Evolutionary conservation across 2,888 invertebrate genomes (phyloP), one percentile per base, ranked within the genome.

Genomic region (Tipula lateralis): DNA sequence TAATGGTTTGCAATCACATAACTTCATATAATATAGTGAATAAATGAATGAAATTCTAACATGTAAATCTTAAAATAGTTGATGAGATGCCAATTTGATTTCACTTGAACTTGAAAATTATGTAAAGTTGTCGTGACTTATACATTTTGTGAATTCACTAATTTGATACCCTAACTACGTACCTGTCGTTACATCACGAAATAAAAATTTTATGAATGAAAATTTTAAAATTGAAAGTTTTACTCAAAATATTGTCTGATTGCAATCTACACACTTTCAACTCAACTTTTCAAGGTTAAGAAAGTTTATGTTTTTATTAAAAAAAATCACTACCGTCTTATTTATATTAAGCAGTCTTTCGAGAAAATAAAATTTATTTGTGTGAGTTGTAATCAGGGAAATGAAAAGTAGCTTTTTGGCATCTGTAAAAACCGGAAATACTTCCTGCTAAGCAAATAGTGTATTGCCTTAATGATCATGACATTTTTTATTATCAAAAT

Each of bases 31-130:
- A n/a, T 50, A 50, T 16, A 16, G 44, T 24, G n/a, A 24, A 9
- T 24, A 24, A 24, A 66, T 66, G 66, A 66, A 66, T 66, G 66
- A 66, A 66, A 66, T 66, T 24, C 9, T 66, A 1, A 44, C n/a
- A 44, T 16, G 0, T 24, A 66, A 24, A 9, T 9, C 2, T 24
- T 24, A 66, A 44, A 66, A 66, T 66, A 7, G 44, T 50, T 50
- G 44, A 16, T 50, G 9, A 19, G 9, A 9, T 66, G 66, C 66
- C 66, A 66, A 66, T 24, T 66, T 66, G 66, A 66, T 24, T 66
- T 66, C 66, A 66, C 66, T 66, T 66, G 66, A 66, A 9, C 66
- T 66, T 66, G 66, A 66, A 66, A 66, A 66, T 66, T 66, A 9
- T 66, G 9, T 6, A 50, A 50, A 50, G 19, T 50, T 24, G 9